Conservation (phyloP, 2,113 vertebrate genomes). For the Taxidea taxus region DNA sequence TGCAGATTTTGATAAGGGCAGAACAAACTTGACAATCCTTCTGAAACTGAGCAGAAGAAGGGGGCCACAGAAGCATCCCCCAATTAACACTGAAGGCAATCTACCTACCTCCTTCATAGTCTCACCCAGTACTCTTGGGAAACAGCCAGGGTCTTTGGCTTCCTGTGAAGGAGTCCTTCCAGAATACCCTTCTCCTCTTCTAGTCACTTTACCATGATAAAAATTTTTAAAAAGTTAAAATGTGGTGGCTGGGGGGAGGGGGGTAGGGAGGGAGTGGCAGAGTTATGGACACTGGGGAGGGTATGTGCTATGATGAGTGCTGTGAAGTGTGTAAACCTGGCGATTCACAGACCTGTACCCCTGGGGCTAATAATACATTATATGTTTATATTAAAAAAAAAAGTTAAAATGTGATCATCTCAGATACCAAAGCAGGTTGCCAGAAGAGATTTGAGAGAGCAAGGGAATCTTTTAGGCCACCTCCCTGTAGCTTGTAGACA, state of each 20-base stretch:
- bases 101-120: neutral
- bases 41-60: neutral
- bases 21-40: neutral
- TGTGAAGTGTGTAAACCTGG: too few relatives aligned
- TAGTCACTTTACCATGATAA: neutral
- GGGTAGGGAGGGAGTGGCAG: too few relatives aligned
- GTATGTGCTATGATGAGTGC: too few relatives aligned
- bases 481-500: neutral
- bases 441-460: neutral
- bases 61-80: neutral
- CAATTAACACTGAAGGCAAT: neutral
- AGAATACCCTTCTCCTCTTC: neutral
- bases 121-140: neutral
- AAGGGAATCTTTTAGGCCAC: neutral
- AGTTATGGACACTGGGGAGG: too few relatives aligned
- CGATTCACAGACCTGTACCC: too few relatives aligned
- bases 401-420: neutral
- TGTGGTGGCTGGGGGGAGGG: too few relatives aligned
- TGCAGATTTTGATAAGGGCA: neutral
- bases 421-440: neutral
- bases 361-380: too few relatives aligned
- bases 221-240: neutral
- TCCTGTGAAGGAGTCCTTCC: neutral
- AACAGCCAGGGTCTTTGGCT: neutral
- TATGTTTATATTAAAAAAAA: too few relatives aligned